Conservation (phyloP, 2,797 vertebrate genomes). For the Melanotaenia nigrans region DNA sequence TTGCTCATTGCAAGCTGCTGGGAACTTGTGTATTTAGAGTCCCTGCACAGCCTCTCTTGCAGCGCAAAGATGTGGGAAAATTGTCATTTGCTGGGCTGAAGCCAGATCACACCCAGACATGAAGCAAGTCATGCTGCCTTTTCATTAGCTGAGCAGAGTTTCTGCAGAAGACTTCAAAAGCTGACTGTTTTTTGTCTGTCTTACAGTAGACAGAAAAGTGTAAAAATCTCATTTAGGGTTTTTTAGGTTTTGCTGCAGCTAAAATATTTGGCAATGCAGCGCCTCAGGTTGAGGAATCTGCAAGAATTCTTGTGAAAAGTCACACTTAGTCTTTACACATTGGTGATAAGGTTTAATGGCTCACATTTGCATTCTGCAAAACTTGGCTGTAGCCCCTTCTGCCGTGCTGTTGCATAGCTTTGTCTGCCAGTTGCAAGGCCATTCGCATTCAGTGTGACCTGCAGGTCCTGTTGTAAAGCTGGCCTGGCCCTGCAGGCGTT, state of each 20-base stretch:
- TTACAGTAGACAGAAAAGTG: background rate
- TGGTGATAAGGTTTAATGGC: conserved; percentile 43
- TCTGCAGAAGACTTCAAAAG: conserved; percentile 28
- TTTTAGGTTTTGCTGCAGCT: conserved; percentile 23
- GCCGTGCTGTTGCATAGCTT: conserved; percentile 31
- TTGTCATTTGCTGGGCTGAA: conserved; percentile 39
- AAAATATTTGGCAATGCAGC: conserved; percentile 23
- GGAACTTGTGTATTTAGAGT: conserved; percentile 40
- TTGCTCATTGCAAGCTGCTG: conserved; percentile 41
- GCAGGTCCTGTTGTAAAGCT: conserved; percentile 36
- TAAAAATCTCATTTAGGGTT: conserved; percentile 7
- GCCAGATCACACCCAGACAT: conserved; percentile 45
- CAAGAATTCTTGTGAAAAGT: conserved; percentile 62
- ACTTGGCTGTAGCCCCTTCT: conserved; percentile 27
- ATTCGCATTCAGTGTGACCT: conserved; percentile 65
- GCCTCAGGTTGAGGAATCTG: conserved; percentile 36
- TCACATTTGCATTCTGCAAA: conserved; percentile 62
- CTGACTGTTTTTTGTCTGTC: background rate
- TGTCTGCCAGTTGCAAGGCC: conserved; percentile 40
- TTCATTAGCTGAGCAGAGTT: conserved; percentile 32
- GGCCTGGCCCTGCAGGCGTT: conserved; percentile 53
- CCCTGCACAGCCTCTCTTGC: conserved; percentile 28
- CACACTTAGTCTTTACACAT: conserved; percentile 51
- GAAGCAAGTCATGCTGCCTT: conserved; percentile 19
- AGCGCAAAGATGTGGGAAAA: conserved; percentile 52